Evolutionary conservation across 2,113 vertebrate species (phyloP).

Genomic region (Ariopsis seemanni): DNA sequence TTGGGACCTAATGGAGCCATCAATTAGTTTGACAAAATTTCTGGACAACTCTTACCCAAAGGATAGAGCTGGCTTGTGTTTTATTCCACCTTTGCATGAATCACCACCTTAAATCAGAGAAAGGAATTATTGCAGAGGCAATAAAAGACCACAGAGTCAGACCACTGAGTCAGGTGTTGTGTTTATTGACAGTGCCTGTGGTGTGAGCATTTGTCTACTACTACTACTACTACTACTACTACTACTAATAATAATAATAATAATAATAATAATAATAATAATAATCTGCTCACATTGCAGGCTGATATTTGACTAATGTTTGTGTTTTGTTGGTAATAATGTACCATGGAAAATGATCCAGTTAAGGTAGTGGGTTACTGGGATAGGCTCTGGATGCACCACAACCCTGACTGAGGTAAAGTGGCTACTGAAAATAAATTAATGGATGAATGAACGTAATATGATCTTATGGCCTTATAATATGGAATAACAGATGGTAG

Average conservation of each 20-base stretch:
- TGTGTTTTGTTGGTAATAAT: not conserved
- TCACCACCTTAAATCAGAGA: constrained; percentile 39
- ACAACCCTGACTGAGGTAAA: not conserved
- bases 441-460: not conserved
- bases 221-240: not conserved
- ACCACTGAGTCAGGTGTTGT: constrained; percentile 20
- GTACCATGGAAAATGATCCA: not conserved
- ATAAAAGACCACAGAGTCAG: constrained; percentile 22
- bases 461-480: not conserved
- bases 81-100: constrained; percentile 47
- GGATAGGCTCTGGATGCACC: not conserved
- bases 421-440: not conserved
- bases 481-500: not conserved
- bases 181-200: constrained; percentile 2
- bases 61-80: constrained; percentile 41
- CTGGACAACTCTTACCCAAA: constrained; percentile 48
- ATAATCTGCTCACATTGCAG: not conserved
- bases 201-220: not conserved
- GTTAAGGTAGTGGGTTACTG: not conserved
- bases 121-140: constrained; percentile 40
- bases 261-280: not conserved
- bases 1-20: constrained; percentile 56
- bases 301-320: not conserved
- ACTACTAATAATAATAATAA: not conserved
- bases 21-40: constrained; percentile 59